phyloP scores from a whole-genome alignment of 2,888 invertebrate species.

The Drosophila diplacantha region DNA sequence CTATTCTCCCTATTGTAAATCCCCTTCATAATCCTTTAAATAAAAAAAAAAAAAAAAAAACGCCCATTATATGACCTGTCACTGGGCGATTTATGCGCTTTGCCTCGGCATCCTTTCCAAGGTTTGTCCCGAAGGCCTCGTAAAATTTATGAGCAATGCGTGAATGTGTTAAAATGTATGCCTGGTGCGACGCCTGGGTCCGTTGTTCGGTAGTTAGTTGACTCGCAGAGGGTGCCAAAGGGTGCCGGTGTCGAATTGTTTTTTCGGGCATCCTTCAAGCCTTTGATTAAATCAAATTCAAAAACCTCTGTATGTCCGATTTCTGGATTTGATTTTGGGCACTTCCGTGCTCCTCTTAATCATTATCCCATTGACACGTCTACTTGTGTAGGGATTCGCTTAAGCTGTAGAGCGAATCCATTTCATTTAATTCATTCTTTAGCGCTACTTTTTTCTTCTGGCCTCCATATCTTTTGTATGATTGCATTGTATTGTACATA shows the following conservation, averaged over 20 bases:
- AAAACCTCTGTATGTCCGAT: no score
- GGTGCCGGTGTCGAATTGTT: constrained; percentile 4
- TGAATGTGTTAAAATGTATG: constrained; percentile 52
- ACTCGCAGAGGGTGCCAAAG: constrained; percentile 2
- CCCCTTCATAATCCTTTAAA: no score
- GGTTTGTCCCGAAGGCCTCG: constrained; percentile 38
- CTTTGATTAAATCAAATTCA: no score
- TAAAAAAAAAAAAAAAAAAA: no score
- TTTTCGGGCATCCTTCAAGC: constrained; percentile 12
- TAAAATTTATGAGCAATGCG: constrained; percentile 60
- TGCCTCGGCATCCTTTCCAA: constrained; percentile 8
- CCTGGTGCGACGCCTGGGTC: background rate
- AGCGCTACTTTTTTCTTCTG: constrained; percentile 2
- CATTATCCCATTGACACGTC: constrained; percentile 10
- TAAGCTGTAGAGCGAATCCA: constrained; percentile 21
- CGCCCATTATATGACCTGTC: constrained; percentile 27
- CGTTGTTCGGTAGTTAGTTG: background rate
- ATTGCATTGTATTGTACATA: constrained; percentile 26
- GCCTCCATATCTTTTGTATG: constrained; percentile 12
- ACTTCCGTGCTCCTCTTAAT: background rate
- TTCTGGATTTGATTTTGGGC: constrained; percentile 7
- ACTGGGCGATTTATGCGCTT: constrained; percentile 46
- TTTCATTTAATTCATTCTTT: constrained; percentile 26
- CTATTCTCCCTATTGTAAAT: no score
- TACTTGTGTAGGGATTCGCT: constrained; percentile 8